Base-by-base conservation (phyloP, 1,140 invertebrate genomes). In the Pseudomyrmex dendroicus region DNA sequence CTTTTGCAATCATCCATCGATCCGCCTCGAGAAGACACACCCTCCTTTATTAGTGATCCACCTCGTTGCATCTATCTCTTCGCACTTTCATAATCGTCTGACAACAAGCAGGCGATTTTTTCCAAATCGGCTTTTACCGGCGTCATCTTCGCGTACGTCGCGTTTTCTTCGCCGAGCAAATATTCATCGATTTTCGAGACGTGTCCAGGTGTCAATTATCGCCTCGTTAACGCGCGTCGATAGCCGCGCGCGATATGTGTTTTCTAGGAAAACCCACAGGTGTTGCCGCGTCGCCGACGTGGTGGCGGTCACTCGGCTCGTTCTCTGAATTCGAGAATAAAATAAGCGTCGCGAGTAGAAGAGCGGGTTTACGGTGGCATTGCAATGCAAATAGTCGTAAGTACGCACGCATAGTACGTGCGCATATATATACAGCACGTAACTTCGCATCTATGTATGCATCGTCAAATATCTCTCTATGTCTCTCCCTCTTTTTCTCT, bases 311-410 rank as follows among this genome's bases (percentile, higher is more conserved):
- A 9, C 25, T 57, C 57, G 44, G 56, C 44, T 88, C 77, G 25
- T 50, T 80, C 88, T 66, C 74, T 85, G 85, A 85, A 85, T 90
- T 84, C 66, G 74, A 59, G 74, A 89, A 86, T 90, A 35, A 35
- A 90, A 90, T 87, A 89, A 87, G 57, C 73, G 67, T 9, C 50
- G 59, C 62, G 73, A 56, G 62, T 59, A 35, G 63, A 59, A 56
- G 76, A 25, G 73, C 57, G 57, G 73, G 80, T 87, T 87, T 86
- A 89, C 83, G 72, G 62, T 50, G 54, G 64, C 61, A 84, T 73
- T 82, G 74, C 82, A 89, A 64, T 73, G 83, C 83, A 90, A 90
- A 90, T 85, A 87, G 62, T 76, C 77, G 83, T 56, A 20, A 56
- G 80, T 85, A 83, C 61, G 74, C 61, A 57, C 35, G 5, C 5